These are phyloP conservation scores for Prosapia bicincta DNA, from an alignment of 2,888 invertebrate genomes.

Conservation along the genomic window DNA sequence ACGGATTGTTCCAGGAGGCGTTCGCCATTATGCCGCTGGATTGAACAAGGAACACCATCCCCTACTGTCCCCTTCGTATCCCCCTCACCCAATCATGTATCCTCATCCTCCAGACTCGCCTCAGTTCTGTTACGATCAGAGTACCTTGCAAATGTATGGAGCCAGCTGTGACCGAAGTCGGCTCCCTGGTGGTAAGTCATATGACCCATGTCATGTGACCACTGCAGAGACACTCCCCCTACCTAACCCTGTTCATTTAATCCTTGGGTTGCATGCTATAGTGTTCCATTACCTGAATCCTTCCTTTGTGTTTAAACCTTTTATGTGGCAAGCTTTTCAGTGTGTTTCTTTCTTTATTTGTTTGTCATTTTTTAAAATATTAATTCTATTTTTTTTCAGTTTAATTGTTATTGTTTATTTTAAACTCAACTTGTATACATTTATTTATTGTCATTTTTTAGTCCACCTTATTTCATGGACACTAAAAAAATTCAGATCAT, in stretches of 20 bases:
- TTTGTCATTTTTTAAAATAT: too few relatives aligned
- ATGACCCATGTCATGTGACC: conserved; percentile 36
- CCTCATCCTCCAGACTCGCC: conserved; percentile 44
- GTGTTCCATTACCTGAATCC: not conserved
- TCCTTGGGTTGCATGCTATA: conserved; percentile 20
- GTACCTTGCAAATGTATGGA: conserved; percentile 49
- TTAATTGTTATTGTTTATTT: too few relatives aligned
- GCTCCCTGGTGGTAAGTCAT: conserved; percentile 51
- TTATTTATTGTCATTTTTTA: too few relatives aligned
- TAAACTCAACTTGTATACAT: too few relatives aligned
- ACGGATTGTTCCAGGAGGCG: conserved; percentile 12
- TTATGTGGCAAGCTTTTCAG: conserved; percentile 29
- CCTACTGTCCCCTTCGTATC: conserved; percentile 37
- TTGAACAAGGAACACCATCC: conserved; percentile 49
- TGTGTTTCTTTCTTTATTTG: conserved; percentile 25
- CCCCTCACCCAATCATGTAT: conserved; percentile 45
- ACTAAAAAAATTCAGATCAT: too few relatives aligned
- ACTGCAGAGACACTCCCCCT: conserved; percentile 33
- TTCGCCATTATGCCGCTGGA: conserved; percentile 33
- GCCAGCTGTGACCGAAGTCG: conserved; percentile 42
- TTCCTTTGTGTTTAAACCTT: too few relatives aligned
- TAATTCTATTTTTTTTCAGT: not conserved
- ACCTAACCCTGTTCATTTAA: conserved; percentile 5
- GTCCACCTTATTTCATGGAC: too few relatives aligned
- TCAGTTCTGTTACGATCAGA: conserved; percentile 60